Conservation (phyloP, 1,140 invertebrate species). For the Camponotus vicinus region DNA sequence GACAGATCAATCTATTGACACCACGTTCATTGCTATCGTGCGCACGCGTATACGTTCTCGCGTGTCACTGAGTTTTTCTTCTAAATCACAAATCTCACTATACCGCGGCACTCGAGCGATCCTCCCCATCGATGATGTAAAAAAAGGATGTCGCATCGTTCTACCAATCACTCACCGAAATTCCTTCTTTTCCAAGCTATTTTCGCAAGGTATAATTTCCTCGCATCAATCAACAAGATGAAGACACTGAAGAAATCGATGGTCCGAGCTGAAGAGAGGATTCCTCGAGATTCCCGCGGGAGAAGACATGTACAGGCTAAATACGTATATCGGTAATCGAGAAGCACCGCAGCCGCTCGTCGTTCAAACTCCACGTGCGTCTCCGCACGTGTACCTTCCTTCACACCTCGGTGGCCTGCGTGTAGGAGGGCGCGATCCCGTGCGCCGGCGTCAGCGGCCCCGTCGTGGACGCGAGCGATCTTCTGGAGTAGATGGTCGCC, state of each 20-base stretch:
- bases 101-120: conserved; percentile 66
- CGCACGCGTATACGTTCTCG: conserved; percentile 46
- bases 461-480: conserved; percentile 82
- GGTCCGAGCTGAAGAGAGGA: not conserved
- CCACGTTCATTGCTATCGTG: conserved; percentile 38
- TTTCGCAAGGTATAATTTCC: not conserved
- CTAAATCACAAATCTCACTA: conserved; percentile 73
- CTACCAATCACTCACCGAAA: not conserved
- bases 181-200: not conserved
- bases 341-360: conserved; percentile 65
- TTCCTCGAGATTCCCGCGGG: conserved; percentile 54
- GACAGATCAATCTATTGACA: conserved; percentile 66
- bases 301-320: conserved; percentile 72
- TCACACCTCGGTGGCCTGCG: conserved; percentile 84
- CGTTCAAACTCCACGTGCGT: conserved; percentile 16
- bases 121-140: not conserved
- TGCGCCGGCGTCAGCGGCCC: conserved; percentile 84
- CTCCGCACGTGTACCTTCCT: not conserved
- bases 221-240: not conserved
- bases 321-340: conserved; percentile 79
- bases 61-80: conserved; percentile 40
- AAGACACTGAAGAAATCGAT: conserved; percentile 33
- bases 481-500: conserved; percentile 83
- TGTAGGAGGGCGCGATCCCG: conserved; percentile 82
- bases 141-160: not conserved